Percentiles rank a stretch among this genome's conserved stretches.
Evolutionary conservation across 2,797 vertebrate genomes (phyloP).

Genomic region (Apogon talboti): DNA sequence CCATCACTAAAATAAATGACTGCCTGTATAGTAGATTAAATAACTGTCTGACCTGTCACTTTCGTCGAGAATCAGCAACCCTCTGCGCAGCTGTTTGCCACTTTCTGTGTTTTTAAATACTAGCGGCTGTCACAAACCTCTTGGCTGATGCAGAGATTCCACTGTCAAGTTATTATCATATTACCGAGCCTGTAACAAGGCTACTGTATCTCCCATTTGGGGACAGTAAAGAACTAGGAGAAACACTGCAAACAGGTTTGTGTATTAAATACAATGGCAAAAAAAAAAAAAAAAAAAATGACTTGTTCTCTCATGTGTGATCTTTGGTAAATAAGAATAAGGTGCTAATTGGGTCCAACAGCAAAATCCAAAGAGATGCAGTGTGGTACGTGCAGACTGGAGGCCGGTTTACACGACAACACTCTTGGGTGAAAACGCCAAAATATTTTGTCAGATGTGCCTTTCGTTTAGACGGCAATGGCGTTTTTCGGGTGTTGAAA

Average conservation of each 20-base stretch:
- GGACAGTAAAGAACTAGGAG: not conserved
- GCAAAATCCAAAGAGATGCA: not conserved
- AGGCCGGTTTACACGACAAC: too few relatives aligned
- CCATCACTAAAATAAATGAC: constrained; percentile 16
- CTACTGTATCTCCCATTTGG: constrained; percentile 1
- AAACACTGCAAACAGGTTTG: not conserved
- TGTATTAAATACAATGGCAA: constrained; percentile 12
- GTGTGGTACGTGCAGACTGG: constrained; percentile 4
- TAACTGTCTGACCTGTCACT: constrained; percentile 3
- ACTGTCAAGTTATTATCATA: constrained; percentile 8
- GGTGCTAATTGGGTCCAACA: too few relatives aligned
- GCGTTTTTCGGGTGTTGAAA: too few relatives aligned
- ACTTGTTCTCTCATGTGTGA: constrained; percentile 8
- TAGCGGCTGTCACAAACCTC: not conserved
- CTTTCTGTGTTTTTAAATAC: constrained; percentile 12
- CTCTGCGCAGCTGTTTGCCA: constrained; percentile 19
- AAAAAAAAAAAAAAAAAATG: constrained; percentile 5
- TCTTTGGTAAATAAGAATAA: not conserved
- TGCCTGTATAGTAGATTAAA: not conserved
- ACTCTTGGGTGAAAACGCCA: too few relatives aligned
- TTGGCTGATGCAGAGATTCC: constrained; percentile 1
- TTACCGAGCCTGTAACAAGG: not conserved
- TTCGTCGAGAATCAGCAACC: constrained; percentile 25
- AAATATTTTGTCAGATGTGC: too few relatives aligned
- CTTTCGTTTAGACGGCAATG: too few relatives aligned